Percentiles rank a stretch among this genome's conserved stretches.
These are phyloP conservation scores for Drosophila pullipes DNA, from an alignment of 2,888 invertebrate genomes.

Conservation along the genomic window DNA sequence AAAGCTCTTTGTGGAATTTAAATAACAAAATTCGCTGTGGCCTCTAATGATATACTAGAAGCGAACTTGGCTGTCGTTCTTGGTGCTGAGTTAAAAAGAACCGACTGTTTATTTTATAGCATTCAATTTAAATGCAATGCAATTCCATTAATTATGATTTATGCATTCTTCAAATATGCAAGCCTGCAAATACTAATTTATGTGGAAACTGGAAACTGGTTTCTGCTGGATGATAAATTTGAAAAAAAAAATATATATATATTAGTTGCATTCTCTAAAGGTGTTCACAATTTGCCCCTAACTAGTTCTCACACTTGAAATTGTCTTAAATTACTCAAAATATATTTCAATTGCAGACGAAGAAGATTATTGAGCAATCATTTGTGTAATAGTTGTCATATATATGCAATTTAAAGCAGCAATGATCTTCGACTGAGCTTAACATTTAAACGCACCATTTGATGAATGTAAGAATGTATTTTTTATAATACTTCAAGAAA, in stretches of 20 bases:
- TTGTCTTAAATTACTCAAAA: not conserved
- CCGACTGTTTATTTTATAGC: not conserved
- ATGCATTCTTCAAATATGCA: not conserved
- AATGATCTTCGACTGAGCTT: not conserved
- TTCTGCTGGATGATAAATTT: not conserved
- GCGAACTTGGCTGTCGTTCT: not conserved
- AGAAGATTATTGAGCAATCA: not conserved
- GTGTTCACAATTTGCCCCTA: not conserved
- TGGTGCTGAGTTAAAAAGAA: not conserved
- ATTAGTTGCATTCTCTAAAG: not conserved
- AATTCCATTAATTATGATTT: constrained; percentile 11
- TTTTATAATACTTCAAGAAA: not conserved
- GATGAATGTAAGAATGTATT: not conserved
- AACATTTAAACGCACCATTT: not conserved
- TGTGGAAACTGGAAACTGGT: not conserved
- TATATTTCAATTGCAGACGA: not conserved
- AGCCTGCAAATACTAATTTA: not conserved
- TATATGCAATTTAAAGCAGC: not conserved
- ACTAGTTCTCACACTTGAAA: not conserved
- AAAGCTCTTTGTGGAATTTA: constrained; percentile 12
- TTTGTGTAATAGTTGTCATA: not conserved
- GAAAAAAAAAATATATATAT: not conserved
- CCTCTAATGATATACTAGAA: constrained; percentile 8
- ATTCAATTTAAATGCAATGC: not conserved
- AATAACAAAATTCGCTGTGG: not conserved